These are phyloP conservation scores for honey bee (Apis mellifera) DNA, from an alignment of 1,140 invertebrate species.

Conservation along the genomic window DNA sequence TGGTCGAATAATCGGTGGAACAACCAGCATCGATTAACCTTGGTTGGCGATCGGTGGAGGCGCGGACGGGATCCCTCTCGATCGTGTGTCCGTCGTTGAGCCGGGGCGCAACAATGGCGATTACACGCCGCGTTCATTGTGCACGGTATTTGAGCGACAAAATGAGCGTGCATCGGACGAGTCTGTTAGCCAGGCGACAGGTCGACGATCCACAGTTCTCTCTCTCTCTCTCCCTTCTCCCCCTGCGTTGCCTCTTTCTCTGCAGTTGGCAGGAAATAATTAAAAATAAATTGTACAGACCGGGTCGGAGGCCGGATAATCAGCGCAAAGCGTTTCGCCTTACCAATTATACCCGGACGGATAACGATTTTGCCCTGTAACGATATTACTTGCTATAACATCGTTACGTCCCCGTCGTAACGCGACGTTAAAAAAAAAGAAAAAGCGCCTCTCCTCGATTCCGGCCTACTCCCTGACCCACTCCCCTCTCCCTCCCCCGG, in stretches of 20 bases:
- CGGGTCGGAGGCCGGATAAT: conserved; percentile 41
- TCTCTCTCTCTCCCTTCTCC: background rate
- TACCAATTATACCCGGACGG: conserved; percentile 58
- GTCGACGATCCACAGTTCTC: conserved; percentile 39
- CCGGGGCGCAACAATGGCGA: conserved; percentile 39
- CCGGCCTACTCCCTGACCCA: background rate
- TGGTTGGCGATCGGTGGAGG: background rate
- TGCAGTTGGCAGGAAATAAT: conserved; percentile 62
- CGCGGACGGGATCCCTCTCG: background rate
- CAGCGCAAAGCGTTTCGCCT: conserved; percentile 61
- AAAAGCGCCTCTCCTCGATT: conserved; percentile 33
- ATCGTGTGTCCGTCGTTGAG: conserved; percentile 15
- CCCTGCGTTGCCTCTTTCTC: background rate
- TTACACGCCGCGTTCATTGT: conserved; percentile 39
- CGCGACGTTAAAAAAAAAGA: conserved; percentile 21
- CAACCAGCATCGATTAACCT: conserved; percentile 38
- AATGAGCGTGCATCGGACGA: conserved; percentile 51
- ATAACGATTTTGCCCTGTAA: conserved; percentile 53
- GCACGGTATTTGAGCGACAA: conserved; percentile 52
- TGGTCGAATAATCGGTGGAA: background rate
- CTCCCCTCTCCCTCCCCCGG: background rate
- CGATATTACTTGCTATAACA: conserved; percentile 59
- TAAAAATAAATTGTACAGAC: conserved; percentile 59
- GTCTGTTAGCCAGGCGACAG: conserved; percentile 49
- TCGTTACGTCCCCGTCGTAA: conserved; percentile 48